These are phyloP conservation scores for Cerastis rubricosa DNA, from an alignment of 2,888 invertebrate species.

Conservation along the genomic window DNA sequence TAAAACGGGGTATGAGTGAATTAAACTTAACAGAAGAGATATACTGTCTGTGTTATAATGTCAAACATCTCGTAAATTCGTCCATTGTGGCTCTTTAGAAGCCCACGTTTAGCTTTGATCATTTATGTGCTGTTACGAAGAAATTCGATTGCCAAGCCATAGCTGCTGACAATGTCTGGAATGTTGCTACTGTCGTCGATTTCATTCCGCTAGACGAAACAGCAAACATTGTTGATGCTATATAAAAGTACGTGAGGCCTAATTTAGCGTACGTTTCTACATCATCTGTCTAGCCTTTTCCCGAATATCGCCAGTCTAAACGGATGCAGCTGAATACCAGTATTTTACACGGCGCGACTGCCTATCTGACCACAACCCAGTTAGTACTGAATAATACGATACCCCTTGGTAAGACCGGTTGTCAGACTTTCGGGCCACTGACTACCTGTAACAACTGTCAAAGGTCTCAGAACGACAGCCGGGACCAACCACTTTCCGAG, in stretches of 20 bases:
- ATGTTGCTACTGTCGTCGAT: constrained; percentile 32
- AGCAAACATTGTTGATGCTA: constrained; percentile 20
- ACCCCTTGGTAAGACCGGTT: no score
- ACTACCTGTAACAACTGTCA: no score
- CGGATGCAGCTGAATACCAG: no score
- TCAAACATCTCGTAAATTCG: background rate
- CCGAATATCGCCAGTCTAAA: no score
- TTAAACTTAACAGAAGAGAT: background rate
- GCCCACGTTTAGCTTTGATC: background rate
- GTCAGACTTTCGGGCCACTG: no score
- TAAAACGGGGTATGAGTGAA: background rate
- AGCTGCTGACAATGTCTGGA: constrained; percentile 32
- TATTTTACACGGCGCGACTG: no score
- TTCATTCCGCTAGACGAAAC: constrained; percentile 19
- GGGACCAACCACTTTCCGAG: no score
- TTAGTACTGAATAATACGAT: no score
- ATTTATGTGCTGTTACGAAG: constrained; percentile 36
- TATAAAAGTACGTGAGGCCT: background rate
- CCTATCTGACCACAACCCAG: no score
- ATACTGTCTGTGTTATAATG: background rate
- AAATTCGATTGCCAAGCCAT: constrained; percentile 37
- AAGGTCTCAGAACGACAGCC: no score
- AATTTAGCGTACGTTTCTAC: background rate
- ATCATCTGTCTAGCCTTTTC: no score
- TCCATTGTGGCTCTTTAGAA: background rate